Conservation (phyloP, 2,113 vertebrate species). For the Chrysochloris asiatica region DNA sequence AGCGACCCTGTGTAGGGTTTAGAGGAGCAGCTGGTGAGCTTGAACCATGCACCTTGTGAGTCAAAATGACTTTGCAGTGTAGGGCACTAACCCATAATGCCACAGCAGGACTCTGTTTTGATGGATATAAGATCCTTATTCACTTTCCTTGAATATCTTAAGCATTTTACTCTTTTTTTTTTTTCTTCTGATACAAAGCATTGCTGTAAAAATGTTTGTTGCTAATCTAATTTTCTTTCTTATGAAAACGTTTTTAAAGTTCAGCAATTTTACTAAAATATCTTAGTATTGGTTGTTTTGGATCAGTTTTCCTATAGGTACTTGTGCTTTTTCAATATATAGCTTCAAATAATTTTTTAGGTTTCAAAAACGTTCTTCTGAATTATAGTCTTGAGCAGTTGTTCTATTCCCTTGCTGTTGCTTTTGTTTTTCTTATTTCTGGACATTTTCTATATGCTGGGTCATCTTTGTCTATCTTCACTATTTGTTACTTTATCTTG, state of each 20-base stretch:
- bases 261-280: not conserved
- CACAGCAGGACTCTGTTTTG: too few relatives aligned
- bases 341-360: not conserved
- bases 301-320: not conserved
- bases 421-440: not conserved
- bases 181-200: not conserved
- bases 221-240: not conserved
- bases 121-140: not conserved
- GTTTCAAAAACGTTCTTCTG: not conserved
- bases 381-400: not conserved
- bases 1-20: too few relatives aligned
- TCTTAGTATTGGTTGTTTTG: not conserved
- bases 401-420: not conserved
- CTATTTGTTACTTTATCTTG: not conserved
- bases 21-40: too few relatives aligned
- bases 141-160: not conserved
- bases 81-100: too few relatives aligned
- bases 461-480: not conserved
- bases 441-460: not conserved
- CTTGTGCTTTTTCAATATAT: not conserved
- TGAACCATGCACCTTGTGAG: too few relatives aligned
- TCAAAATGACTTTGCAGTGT: too few relatives aligned
- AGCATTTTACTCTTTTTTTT: not conserved
- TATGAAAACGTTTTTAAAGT: not conserved
- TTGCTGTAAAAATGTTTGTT: not conserved